Conservation (phyloP, 2,797 vertebrate genomes). For the Triplophysa bombifrons region DNA sequence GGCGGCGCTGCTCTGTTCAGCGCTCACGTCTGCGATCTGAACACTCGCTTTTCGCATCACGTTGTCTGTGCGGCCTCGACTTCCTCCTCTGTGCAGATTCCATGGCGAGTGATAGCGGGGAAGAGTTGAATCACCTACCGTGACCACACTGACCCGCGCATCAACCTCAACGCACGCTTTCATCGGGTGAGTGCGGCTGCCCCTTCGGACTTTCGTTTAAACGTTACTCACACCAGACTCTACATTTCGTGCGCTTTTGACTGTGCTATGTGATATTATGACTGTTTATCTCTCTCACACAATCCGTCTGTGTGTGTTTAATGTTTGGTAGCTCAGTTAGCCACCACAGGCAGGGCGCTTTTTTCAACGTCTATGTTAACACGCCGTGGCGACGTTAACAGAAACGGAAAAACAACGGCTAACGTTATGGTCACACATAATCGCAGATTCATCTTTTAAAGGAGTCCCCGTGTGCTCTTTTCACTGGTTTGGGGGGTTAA, state of each 20-base stretch:
- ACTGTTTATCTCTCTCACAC: neutral
- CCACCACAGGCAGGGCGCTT: constrained; percentile 30
- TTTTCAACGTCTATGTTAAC: neutral
- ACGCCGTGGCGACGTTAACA: neutral
- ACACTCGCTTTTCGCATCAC: constrained; percentile 42
- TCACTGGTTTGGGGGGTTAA: neutral
- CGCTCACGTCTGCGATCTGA: neutral
- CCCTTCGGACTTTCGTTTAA: neutral
- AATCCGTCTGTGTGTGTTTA: neutral
- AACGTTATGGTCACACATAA: no score
- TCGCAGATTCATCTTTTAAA: accelerated
- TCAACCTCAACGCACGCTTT: constrained; percentile 31
- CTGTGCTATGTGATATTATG: neutral
- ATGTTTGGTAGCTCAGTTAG: constrained; percentile 41
- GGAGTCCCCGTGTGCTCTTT: neutral
- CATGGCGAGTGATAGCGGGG: constrained; percentile 83
- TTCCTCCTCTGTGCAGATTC: constrained; percentile 78
- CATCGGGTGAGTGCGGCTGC: constrained; percentile 43
- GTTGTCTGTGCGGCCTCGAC: constrained; percentile 68
- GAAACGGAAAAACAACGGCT: no score
- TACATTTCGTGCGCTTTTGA: neutral
- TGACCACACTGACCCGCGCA: constrained; percentile 48
- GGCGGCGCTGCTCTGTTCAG: constrained; percentile 31
- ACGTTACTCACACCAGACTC: neutral
- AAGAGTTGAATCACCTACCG: constrained; percentile 63